Evolutionary conservation across 2,888 invertebrate species (phyloP).

Genomic region (Adineta ricciae): DNA sequence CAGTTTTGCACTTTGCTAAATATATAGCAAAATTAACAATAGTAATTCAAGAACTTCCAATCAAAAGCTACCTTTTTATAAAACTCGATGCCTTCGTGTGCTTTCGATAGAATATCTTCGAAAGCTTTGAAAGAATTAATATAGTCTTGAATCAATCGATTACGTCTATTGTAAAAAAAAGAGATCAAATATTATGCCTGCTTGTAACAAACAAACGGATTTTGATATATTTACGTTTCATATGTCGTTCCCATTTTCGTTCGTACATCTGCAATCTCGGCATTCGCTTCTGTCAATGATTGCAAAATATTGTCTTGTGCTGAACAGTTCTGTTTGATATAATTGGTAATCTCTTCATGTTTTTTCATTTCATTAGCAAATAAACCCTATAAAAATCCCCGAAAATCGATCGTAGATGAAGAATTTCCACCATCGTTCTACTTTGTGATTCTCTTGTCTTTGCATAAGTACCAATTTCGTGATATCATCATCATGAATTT

Average conservation of each 20-base stretch:
- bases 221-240: not conserved
- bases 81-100: slow-evolving; percentile 80
- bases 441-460: slow-evolving; percentile 23
- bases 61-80: slow-evolving; percentile 64
- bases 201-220: too few species aligned
- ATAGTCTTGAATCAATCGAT: slow-evolving; percentile 47
- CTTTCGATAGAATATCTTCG: slow-evolving; percentile 75
- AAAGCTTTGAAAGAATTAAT: slow-evolving; percentile 80
- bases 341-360: slow-evolving; percentile 62
- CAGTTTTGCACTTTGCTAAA: not conserved
- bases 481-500: slow-evolving; percentile 76
- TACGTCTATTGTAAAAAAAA: slow-evolving; percentile 45
- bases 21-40: not conserved
- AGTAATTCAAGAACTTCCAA: not conserved
- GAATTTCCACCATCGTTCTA: not conserved
- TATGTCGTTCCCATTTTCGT: slow-evolving; percentile 16
- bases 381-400: slow-evolving; percentile 56
- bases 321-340: slow-evolving; percentile 76
- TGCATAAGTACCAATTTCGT: slow-evolving; percentile 18
- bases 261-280: slow-evolving; percentile 65
- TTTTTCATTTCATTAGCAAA: slow-evolving; percentile 76
- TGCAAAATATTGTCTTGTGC: slow-evolving; percentile 85
- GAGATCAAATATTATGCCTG: slow-evolving; percentile 34
- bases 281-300: slow-evolving; percentile 80
- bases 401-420: not conserved